Evolutionary conservation across 2,888 invertebrate species (phyloP), one percentile per base, ranked within the genome.

Genomic region (Zygothrica quintamaculata): DNA sequence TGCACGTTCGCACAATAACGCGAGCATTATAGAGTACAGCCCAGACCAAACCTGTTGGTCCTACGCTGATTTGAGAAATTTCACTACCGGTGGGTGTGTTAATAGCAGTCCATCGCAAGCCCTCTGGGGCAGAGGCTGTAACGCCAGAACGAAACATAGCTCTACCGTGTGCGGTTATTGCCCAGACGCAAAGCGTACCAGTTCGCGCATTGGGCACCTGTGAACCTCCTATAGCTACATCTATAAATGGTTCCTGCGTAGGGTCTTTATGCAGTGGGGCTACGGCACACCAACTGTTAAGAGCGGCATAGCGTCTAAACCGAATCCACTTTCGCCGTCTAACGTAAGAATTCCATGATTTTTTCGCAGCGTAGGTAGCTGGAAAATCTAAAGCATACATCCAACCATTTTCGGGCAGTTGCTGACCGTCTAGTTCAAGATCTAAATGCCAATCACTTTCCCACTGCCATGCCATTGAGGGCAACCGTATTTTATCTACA

Each of bases 381-480:
- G 97, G 97, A 91, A 98, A 98, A 90, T 98, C 97, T 29, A 97
- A 93, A 29, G 98, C 97, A 92, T 98, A 98, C 52, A 95, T 96
- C 98, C 98, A 98, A 11, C 97, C 97, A 92, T 97, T 96, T 89
- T 96, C 95, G 86, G 96, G 96, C 64, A 98, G 92, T 1, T 96
- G 95, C 85, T 97, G 96, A 1, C 97, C 97, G 89, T 96, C 95
- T 76, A 96, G 92, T 3, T 95, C 95, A 13, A 96, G 93, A 88
- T 97, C 97, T 55, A 97, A 92, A 80, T 95, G 95, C 98, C 98
- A 98, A 75, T 97, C 97, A 1, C 96, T 96, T 92, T 98, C 98
- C 98, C 98, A 98, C 87, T 97, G 96, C 98, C 98, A 98, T 11
- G 97, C 97, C 94, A 97, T 95, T 0, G 98, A 97, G 4, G 98